phyloP scores from a whole-genome alignment of 2,888 invertebrate genomes.

The Nymphalis urticae region DNA sequence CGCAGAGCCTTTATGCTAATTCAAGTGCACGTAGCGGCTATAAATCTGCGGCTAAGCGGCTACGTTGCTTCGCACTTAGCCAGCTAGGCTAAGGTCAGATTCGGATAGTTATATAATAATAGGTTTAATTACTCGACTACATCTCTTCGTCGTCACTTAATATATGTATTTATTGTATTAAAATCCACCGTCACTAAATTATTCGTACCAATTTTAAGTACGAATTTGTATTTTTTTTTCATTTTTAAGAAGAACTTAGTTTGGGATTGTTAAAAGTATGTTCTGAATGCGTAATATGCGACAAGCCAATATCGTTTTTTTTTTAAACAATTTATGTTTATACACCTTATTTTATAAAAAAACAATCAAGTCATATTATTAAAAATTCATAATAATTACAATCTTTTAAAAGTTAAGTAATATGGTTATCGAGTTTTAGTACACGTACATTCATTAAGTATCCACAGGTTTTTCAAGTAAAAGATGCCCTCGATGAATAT shows the following conservation, averaged over 20 bases:
- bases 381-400: too few species aligned
- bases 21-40: constrained; percentile 18
- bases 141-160: neutral
- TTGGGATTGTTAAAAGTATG: too few species aligned
- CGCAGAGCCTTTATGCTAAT: constrained; percentile 22
- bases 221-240: too few species aligned
- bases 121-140: neutral
- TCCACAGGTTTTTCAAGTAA: constrained; percentile 7
- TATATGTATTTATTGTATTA: neutral
- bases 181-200: neutral
- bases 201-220: neutral
- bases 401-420: neutral
- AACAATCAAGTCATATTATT: too few species aligned
- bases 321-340: too few species aligned
- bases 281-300: too few species aligned
- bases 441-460: neutral
- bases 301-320: too few species aligned
- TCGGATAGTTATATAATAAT: constrained; percentile 10
- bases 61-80: constrained; percentile 26
- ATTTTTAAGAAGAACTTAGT: too few species aligned
- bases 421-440: constrained; percentile 3
- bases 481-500: constrained; percentile 22
- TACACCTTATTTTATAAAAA: too few species aligned
- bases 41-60: constrained; percentile 26
- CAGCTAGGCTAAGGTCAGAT: constrained; percentile 12